These are phyloP conservation scores for Cydia fagiglandana DNA, from an alignment of 1,140 invertebrate genomes.

Conservation along the genomic window DNA sequence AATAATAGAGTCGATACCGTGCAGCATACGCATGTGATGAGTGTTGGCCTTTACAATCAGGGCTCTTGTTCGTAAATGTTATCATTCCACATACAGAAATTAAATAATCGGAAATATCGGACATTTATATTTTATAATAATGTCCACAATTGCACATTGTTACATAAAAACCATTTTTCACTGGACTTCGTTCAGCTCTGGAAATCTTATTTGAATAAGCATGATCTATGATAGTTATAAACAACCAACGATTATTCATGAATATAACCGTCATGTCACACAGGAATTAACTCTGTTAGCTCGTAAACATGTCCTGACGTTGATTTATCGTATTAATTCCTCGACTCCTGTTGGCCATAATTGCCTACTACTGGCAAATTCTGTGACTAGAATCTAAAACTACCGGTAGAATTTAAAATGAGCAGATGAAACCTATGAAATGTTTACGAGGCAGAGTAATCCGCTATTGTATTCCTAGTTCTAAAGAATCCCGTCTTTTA, in stretches of 20 bases:
- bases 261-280: conserved; percentile 76
- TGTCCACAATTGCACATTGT: conserved; percentile 1
- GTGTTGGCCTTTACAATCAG: too few relatives aligned
- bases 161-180: not conserved
- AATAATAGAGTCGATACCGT: too few relatives aligned
- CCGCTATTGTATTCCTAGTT: not conserved
- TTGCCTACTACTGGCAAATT: conserved; percentile 7
- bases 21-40: too few relatives aligned
- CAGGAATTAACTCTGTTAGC: conserved; percentile 75
- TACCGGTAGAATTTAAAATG: not conserved
- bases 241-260: conserved; percentile 72
- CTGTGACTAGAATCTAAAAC: conserved; percentile 26
- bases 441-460: not conserved
- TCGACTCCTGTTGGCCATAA: conserved; percentile 58
- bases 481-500: too few relatives aligned
- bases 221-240: conserved; percentile 35
- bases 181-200: not conserved
- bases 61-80: not conserved
- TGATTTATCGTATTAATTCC: conserved; percentile 76
- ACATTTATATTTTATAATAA: conserved; percentile 8
- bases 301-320: conserved; percentile 75
- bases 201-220: conserved; percentile 25
- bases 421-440: not conserved
- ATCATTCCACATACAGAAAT: not conserved
- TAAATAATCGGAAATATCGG: not conserved